These are phyloP conservation scores for Scomber colias DNA, from an alignment of 2,113 vertebrate genomes.

Conservation along the genomic window DNA sequence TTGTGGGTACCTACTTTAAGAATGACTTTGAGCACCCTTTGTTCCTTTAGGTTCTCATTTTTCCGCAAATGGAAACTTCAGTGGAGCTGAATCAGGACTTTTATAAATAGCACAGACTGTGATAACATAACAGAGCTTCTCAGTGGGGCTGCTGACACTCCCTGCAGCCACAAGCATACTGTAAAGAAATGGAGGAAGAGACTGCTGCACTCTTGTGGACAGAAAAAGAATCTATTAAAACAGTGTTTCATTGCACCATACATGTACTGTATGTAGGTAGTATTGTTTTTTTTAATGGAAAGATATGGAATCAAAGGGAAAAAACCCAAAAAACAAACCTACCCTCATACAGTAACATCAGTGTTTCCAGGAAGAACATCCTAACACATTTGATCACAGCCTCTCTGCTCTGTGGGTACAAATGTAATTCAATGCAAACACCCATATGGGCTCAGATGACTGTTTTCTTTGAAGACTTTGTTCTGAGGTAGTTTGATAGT, in stretches of 20 bases:
- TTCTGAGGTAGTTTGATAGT: background rate
- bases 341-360: background rate
- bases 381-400: background rate
- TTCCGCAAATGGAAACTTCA: slow-evolving; percentile 56
- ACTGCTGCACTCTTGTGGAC: slow-evolving; percentile 75
- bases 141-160: slow-evolving; percentile 51
- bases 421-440: background rate
- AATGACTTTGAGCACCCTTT: slow-evolving; percentile 40
- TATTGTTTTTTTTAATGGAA: no score
- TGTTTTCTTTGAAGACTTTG: background rate
- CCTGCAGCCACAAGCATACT: slow-evolving; percentile 41
- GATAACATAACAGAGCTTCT: slow-evolving; percentile 65
- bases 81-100: slow-evolving; percentile 75
- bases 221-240: background rate
- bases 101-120: slow-evolving; percentile 74
- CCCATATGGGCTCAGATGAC: background rate
- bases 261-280: background rate
- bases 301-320: background rate
- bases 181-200: slow-evolving; percentile 2
- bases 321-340: background rate
- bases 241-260: background rate
- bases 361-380: background rate
- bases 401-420: background rate
- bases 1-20: background rate
- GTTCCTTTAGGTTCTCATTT: slow-evolving; percentile 33